Base-by-base conservation (phyloP, 1,140 invertebrate genomes). In the Coboldia fuscipes region DNA sequence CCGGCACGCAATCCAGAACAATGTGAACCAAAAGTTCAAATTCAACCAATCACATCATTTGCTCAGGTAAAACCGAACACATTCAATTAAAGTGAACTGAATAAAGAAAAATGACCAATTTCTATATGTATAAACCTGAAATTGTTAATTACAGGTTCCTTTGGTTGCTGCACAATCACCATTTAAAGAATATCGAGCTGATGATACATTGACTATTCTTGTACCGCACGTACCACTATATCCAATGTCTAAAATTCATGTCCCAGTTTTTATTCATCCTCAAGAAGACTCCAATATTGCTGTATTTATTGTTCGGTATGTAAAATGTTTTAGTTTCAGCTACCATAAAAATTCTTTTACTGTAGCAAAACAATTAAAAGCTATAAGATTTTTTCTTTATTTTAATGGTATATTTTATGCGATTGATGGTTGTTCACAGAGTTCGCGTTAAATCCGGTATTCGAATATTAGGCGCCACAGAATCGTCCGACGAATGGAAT, bases 361-460 rank as follows among this genome's bases (percentile, higher is more conserved):
- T 23, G 12, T 12, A 23, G 22, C 22, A 7, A 7, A 7, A 23
- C 22, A 23, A 23, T 23, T 23, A 23, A 23, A 23, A 12, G 6
- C 12, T 6, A 23, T 23, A 7, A 12, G 22, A 23, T n/a, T n/a
- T n/a, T n/a, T n/a, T n/a, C n/a, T n/a, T n/a, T n/a, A 23, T 23
- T 23, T 23, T 12, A 23, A 23, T 23, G 6, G 22, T 23, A 7
- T 23, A 23, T 23, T 7, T 23, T 7, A n/a, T 4, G 14, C 10
- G 4, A 5, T 27, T 27, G 12, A 4, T 14, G 24, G 4, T 31
- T 31, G 3, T 21, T 65, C 63, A 3, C 58, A 85, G 84, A 46
- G 82, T 78, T 28, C 68, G 80, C 41, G 82, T 89, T 14, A 86
- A 85, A 51, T 78, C 75, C 30, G 84, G 84, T 1, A 51, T 92